These are phyloP conservation scores for Neoscelio sp. DNA, from an alignment of 2,888 invertebrate species.

Conservation along the genomic window DNA sequence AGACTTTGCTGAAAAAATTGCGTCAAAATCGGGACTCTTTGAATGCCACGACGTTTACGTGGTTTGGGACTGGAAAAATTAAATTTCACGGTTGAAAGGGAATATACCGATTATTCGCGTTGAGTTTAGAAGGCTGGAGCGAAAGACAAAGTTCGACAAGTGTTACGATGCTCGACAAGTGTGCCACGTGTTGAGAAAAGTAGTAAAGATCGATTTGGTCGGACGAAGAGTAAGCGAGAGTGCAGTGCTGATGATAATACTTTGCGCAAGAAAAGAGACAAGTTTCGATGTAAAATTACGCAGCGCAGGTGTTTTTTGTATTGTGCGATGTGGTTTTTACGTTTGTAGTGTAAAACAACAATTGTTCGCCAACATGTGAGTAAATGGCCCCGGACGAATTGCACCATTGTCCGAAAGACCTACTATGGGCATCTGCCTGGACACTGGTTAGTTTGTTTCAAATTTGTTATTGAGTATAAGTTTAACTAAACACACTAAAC, in stretches of 20 bases:
- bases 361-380: conserved; percentile 78
- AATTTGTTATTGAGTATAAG: no score
- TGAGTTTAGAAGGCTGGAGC: background rate
- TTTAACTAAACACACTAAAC: no score
- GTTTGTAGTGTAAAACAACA: conserved; percentile 18
- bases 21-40: conserved; percentile 21
- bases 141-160: conserved; percentile 20
- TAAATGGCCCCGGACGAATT: conserved; percentile 80
- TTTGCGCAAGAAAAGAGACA: background rate
- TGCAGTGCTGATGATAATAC: conserved; percentile 21
- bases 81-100: conserved; percentile 52
- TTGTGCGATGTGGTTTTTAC: conserved; percentile 12
- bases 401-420: conserved; percentile 77
- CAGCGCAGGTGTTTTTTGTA: background rate
- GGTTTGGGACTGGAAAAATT: background rate
- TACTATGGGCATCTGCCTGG: conserved; percentile 85
- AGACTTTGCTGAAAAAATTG: conserved; percentile 70
- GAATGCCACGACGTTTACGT: conserved; percentile 2
- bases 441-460: conserved; percentile 82
- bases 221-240: conserved; percentile 32
- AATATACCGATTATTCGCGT: background rate
- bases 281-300: conserved; percentile 36
- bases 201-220: conserved; percentile 58
- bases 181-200: conserved; percentile 59
- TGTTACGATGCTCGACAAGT: conserved; percentile 52